Evolutionary conservation across 2,113 vertebrate genomes (phyloP).

Genomic region (Ploceus nigricollis): DNA sequence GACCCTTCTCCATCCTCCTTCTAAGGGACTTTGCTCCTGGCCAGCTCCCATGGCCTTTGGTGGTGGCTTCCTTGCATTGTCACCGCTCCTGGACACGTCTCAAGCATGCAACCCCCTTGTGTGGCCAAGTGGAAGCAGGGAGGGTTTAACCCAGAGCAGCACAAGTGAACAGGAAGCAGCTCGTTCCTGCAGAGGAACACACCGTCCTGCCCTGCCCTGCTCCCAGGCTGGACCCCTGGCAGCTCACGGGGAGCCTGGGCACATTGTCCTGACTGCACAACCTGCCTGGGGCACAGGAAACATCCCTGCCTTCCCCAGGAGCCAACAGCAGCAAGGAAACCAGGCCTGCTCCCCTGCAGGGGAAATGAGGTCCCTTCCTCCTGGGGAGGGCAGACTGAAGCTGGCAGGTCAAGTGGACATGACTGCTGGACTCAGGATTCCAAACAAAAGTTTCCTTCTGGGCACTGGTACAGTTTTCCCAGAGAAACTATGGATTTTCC

Average conservation of each 20-base stretch:
- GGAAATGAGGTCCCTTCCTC: neutral
- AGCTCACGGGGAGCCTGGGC: neutral
- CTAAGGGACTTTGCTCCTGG: neutral
- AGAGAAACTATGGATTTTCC: neutral
- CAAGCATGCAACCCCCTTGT: neutral
- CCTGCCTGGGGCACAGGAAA: neutral
- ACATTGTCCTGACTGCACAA: neutral
- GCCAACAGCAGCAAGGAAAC: neutral
- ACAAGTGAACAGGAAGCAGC: neutral
- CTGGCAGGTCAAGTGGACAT: neutral
- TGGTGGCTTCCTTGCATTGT: constrained; percentile 47
- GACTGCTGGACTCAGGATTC: neutral
- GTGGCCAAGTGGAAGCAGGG: neutral
- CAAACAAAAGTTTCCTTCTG: neutral
- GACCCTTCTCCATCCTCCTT: neutral
- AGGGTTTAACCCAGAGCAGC: neutral
- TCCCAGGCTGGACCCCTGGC: neutral
- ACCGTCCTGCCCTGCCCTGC: neutral
- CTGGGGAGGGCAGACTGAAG: neutral
- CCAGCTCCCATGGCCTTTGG: neutral
- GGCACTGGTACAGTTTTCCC: neutral
- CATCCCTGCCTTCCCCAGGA: neutral
- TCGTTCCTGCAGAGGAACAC: constrained; percentile 19
- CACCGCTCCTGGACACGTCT: neutral
- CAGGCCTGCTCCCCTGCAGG: neutral